Evolutionary conservation across 2,797 vertebrate genomes (phyloP).

Genomic region (Remorina albescens): DNA sequence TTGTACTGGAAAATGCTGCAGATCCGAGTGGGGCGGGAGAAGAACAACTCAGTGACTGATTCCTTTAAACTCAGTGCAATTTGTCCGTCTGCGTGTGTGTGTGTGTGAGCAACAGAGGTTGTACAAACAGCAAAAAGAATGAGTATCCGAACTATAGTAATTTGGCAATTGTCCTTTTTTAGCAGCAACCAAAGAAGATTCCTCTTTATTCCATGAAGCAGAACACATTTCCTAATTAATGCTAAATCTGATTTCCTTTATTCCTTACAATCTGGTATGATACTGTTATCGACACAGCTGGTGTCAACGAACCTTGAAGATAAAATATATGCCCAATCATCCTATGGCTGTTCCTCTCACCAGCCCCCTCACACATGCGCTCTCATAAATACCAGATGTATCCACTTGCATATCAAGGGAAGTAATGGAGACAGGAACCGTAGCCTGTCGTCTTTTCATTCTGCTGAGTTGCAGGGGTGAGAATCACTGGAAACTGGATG

Average conservation of each 20-base stretch:
- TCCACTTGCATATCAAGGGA: slow-evolving; percentile 67
- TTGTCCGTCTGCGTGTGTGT: slow-evolving; percentile 3
- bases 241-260: background rate
- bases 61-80: slow-evolving; percentile 18
- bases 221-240: slow-evolving; percentile 22
- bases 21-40: background rate
- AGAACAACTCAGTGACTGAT: slow-evolving; percentile 24
- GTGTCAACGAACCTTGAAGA: slow-evolving; percentile 31
- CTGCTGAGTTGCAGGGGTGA: slow-evolving; percentile 76
- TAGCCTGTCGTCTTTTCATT: slow-evolving; percentile 60
- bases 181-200: background rate
- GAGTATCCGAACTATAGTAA: slow-evolving; percentile 11
- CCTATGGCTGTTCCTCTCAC: background rate
- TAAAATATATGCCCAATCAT: slow-evolving; percentile 10
- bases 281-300: slow-evolving; percentile 13
- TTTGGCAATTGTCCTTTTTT: slow-evolving; percentile 10
- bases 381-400: slow-evolving; percentile 67
- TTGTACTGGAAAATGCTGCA: slow-evolving; percentile 40
- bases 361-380: slow-evolving; percentile 14
- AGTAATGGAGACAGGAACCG: slow-evolving; percentile 70
- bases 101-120: slow-evolving; percentile 18
- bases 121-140: slow-evolving; percentile 6
- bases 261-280: background rate
- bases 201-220: slow-evolving; percentile 8
- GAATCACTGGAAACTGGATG: slow-evolving; percentile 73